Base-by-base conservation (phyloP, 2,797 vertebrate species). In the Chrysocyon brachyurus region DNA sequence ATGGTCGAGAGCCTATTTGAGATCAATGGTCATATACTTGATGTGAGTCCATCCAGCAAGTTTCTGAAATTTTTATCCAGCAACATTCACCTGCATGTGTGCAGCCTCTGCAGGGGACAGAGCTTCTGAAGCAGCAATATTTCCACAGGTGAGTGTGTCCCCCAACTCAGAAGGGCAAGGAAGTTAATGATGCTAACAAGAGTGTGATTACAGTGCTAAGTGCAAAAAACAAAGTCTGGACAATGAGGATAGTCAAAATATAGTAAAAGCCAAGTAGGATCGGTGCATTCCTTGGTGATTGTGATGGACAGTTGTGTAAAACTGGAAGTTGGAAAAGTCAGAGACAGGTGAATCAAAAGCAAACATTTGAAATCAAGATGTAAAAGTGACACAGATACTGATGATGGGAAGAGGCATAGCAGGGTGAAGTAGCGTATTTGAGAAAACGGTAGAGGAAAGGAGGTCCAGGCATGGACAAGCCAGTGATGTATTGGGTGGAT, bases 31-130 rank as follows among this genome's bases (percentile, higher is more conserved):
- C 6, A 0, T 33, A 21, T 81, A 33, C 16, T 6, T 17, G 12
- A 64, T 10, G 12, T 2, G 22, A 94, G 10, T 12, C 15, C 12
- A 54, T 31, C 17, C 8, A 10, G 4, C 24, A 46, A 54, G 24
- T 36, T 19, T 26, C 17, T 56, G 16, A 31, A 22, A 63, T 28
- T 59, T 87, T 56, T 94, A 28, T 66, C n/a, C 12, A 54, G 28
- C 11, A 31, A 10, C 15, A 7, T 40, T 66, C 28, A 36, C 4
- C 31, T 49, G 11, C 19, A 8, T 49, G 14, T 16, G 6, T 24
- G 15, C 1, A 73, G 15, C 2, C 1, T 12, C 40, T 75, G 12
- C 0, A 10, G 12, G n/a, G 5, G 14, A 3, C 15, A 2, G 21
- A 11, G 14, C 0, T 33, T 84, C 12, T 1, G 56, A 64, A 72